These are phyloP conservation scores for Hassar affinis DNA, from an alignment of 2,113 vertebrate species.

Conservation along the genomic window DNA sequence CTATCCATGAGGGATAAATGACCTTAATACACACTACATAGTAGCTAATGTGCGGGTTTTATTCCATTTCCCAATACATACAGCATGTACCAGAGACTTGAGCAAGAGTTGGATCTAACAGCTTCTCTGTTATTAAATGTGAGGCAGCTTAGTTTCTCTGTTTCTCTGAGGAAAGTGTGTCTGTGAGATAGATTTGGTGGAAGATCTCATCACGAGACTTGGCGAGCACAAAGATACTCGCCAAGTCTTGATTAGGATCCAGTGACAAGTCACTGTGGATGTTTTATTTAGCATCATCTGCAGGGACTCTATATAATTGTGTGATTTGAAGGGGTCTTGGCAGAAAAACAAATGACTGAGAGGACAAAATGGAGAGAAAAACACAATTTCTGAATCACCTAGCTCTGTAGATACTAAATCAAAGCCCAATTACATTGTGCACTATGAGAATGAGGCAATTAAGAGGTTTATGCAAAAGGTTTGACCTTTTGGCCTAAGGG, in stretches of 20 bases:
- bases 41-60: not conserved
- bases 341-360: not conserved
- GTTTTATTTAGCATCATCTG: conserved; percentile 26
- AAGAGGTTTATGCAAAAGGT: not conserved
- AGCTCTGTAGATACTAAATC: not conserved
- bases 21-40: not conserved
- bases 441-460: not conserved
- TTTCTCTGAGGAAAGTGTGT: conserved; percentile 14
- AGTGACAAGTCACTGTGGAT: not conserved
- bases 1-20: conserved; percentile 1
- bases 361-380: not conserved
- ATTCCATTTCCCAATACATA: not conserved
- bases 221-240: conserved; percentile 9
- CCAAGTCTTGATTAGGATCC: conserved; percentile 20
- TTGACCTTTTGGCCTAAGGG: not conserved
- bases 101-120: conserved; percentile 17
- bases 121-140: conserved; percentile 38
- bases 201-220: conserved; percentile 12
- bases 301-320: not conserved
- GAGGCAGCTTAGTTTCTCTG: conserved; percentile 19
- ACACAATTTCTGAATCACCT: not conserved
- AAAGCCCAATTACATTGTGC: not conserved
- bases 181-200: conserved; percentile 26
- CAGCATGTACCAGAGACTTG: conserved; percentile 1
- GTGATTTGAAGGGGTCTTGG: conserved; percentile 1